These are phyloP conservation scores for Tangara arthus DNA, from an alignment of 2,797 vertebrate species.

Conservation along the genomic window DNA sequence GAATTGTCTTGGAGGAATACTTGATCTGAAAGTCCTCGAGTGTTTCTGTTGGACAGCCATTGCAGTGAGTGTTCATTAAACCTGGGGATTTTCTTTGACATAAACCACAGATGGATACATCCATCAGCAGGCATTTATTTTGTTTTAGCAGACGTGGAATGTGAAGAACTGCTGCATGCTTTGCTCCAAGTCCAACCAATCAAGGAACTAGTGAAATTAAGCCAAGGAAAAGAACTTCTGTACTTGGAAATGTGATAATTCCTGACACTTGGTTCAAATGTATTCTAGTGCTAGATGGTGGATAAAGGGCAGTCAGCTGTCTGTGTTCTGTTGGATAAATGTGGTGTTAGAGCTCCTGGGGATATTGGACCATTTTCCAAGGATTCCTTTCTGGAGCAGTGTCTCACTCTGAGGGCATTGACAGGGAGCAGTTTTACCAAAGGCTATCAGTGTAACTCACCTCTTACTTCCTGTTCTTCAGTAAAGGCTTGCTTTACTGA, in stretches of 20 bases:
- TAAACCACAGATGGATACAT: not conserved
- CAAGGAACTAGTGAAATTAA: not conserved
- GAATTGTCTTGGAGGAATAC: not conserved
- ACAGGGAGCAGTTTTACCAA: not conserved
- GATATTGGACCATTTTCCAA: not conserved
- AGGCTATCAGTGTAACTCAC: not conserved
- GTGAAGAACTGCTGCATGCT: not conserved
- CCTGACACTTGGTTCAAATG: not conserved
- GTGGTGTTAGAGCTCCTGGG: not conserved
- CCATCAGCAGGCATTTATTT: not conserved
- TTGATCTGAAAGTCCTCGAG: not conserved
- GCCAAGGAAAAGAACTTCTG: not conserved
- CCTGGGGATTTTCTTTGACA: not conserved
- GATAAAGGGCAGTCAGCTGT: not conserved
- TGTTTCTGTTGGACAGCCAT: not conserved
- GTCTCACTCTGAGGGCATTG: not conserved
- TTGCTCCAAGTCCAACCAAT: not conserved
- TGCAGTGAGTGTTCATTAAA: not conserved
- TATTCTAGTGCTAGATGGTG: rapidly evolving
- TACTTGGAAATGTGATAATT: not conserved
- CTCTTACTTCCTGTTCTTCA: not conserved
- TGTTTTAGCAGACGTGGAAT: not conserved
- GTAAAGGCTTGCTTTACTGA: not conserved
- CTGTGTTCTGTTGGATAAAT: not conserved
- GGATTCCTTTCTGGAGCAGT: not conserved